Evolutionary conservation across 2,797 vertebrate species (phyloP).

Genomic region (Platyrinchus mystaceus): DNA sequence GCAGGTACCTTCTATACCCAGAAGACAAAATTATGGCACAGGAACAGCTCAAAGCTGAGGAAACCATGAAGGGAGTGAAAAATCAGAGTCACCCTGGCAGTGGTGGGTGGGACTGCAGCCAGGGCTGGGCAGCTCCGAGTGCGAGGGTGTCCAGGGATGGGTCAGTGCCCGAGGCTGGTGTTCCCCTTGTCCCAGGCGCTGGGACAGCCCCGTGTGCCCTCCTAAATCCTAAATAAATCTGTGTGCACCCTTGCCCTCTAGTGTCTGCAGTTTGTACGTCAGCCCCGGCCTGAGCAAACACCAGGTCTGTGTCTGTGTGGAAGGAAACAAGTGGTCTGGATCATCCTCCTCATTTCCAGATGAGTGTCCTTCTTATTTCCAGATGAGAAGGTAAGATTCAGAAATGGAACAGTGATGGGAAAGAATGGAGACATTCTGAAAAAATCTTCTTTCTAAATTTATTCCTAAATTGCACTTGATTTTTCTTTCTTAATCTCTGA

Average conservation of each 20-base stretch:
- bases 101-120: neutral
- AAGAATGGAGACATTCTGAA: neutral
- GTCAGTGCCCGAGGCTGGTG: neutral
- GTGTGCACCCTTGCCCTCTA: conserved; percentile 17
- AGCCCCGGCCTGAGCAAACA: neutral
- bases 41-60: neutral
- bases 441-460: neutral
- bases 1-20: accelerated
- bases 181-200: neutral
- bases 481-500: neutral
- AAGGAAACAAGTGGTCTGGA: accelerated
- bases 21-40: too few species aligned
- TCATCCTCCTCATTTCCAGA: too few species aligned
- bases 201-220: neutral
- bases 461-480: neutral
- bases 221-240: neutral
- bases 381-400: neutral
- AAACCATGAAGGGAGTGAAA: accelerated
- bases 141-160: neutral
- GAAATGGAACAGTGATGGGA: neutral
- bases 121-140: accelerated
- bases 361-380: neutral
- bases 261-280: conserved; percentile 10
- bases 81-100: neutral
- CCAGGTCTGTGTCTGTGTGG: accelerated